Base-by-base conservation (phyloP, 2,888 invertebrate genomes). In the Deilephila elpenor region DNA sequence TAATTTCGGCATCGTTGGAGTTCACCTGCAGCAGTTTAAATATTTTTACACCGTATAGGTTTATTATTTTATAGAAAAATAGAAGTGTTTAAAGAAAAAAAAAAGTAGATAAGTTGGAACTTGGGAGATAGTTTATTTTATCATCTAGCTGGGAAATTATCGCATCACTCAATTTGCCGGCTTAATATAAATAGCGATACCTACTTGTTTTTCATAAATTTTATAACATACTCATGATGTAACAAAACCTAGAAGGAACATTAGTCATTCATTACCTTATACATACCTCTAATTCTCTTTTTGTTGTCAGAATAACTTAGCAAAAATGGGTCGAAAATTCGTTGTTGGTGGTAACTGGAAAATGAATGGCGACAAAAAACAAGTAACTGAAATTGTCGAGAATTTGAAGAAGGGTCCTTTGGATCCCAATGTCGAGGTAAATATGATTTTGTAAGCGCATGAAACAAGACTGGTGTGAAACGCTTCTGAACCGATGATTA, bases 321-420 rank as follows among this genome's bases (percentile, higher is more conserved):
- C 74, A 79, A 95, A 91, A 84, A 97, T 97, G 97, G 93, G 94
- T 75, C 97, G 99, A 83, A 98, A 98, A 96, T 99, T 99, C 93
- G 98, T 99, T 88, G 99, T 99, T 86, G 99, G 99, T 82, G 99
- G 99, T 73, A 99, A 99, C 95, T 99, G 99, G 99, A 99, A 99
- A 95, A 99, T 99, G 99, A 99, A 99, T 89, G 99, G 99, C 67
- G 96, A 96, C 83, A 98, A 98, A 90, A 95, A 96, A 76, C 96
- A 96, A 81, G 98, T 99, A 77, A 96, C 97, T 78, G 97, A 96
- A 77, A 98, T 99, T 77, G 95, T 98, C 73, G 96, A 96, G 71
- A 97, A 96, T 78, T 93, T 99, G 75, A 97, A 96, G 87, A 95
- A 96, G 76, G 98, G 97, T 0, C 95, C 97, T 0, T 91, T 98